These are phyloP conservation scores for Oryctes rhinoceros DNA, from an alignment of 1,140 invertebrate species.

Conservation along the genomic window DNA sequence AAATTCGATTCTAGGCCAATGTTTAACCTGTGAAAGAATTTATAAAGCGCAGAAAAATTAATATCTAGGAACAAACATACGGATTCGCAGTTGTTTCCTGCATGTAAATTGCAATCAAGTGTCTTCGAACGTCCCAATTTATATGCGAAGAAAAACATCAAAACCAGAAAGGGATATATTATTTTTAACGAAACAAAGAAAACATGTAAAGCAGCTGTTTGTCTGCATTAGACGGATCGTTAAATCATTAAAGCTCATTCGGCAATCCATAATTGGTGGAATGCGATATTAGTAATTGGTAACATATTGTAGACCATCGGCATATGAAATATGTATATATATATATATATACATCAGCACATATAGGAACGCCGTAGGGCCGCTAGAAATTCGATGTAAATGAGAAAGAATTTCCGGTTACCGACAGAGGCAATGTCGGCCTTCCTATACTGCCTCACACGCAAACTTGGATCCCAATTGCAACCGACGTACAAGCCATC, in stretches of 20 bases:
- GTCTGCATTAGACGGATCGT: slow-evolving; percentile 24
- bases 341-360: not conserved
- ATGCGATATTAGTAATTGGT: slow-evolving; percentile 26
- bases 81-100: too few species aligned
- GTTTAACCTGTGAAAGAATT: too few species aligned
- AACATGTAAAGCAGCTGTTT: slow-evolving; percentile 17
- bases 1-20: too few species aligned
- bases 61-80: too few species aligned
- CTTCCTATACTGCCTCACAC: slow-evolving; percentile 10
- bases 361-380: not conserved
- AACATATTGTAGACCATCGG: slow-evolving; percentile 22
- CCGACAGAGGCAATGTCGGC: not conserved
- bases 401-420: slow-evolving; percentile 21
- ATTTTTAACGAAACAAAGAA: slow-evolving; percentile 17
- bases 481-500: slow-evolving; percentile 10
- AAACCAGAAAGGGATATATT: not conserved
- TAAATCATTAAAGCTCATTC: slow-evolving; percentile 21
- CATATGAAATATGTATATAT: slow-evolving; percentile 10
- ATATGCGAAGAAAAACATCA: not conserved
- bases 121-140: not conserved
- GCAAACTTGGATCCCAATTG: slow-evolving; percentile 10
- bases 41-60: too few species aligned
- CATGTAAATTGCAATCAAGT: not conserved
- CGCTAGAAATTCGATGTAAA: slow-evolving; percentile 4
- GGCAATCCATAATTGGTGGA: slow-evolving; percentile 15